Percentiles rank a stretch among this genome's conserved stretches.
phyloP scores from a whole-genome alignment of 2,888 invertebrate genomes.

The Escarpia spicata region DNA sequence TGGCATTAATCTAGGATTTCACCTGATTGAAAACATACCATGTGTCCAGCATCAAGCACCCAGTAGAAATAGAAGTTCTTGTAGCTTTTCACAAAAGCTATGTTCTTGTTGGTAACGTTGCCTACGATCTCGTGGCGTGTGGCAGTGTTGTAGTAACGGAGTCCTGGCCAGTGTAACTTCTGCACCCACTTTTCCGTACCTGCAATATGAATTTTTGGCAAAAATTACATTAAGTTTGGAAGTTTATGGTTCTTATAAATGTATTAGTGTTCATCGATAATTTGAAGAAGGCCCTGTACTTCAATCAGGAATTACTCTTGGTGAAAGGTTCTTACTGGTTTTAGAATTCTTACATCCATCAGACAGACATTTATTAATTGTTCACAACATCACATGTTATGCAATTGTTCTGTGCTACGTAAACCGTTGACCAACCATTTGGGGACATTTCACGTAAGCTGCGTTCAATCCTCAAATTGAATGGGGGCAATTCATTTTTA shows the following conservation, averaged over 20 bases:
- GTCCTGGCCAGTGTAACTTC: slow-evolving; percentile 35
- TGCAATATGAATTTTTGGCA: slow-evolving; percentile 18
- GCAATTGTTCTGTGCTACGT: too few relatives aligned
- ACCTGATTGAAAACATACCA: slow-evolving; percentile 69
- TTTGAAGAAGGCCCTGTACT: background rate
- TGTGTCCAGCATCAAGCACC: slow-evolving; percentile 83
- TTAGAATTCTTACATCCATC: too few relatives aligned
- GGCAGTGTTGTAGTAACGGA: slow-evolving; percentile 33
- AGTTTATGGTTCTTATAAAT: background rate
- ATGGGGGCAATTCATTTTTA: too few relatives aligned
- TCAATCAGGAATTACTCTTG: too few relatives aligned
- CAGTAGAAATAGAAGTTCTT: slow-evolving; percentile 80
- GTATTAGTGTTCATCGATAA: background rate
- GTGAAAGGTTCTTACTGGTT: too few relatives aligned
- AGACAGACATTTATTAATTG: too few relatives aligned
- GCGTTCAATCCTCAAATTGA: too few relatives aligned
- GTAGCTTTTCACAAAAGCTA: slow-evolving; percentile 78
- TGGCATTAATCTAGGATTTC: too few relatives aligned
- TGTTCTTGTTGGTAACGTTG: slow-evolving; percentile 71
- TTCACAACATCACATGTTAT: too few relatives aligned
- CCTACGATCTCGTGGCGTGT: slow-evolving; percentile 67
- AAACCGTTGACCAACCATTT: too few relatives aligned
- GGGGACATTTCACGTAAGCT: too few relatives aligned
- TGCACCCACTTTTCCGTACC: slow-evolving; percentile 40
- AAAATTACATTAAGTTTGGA: background rate